Percentiles rank a stretch among this genome's conserved stretches.
phyloP scores from a whole-genome alignment of 2,113 vertebrate genomes.

The Baryphthengus martii region DNA sequence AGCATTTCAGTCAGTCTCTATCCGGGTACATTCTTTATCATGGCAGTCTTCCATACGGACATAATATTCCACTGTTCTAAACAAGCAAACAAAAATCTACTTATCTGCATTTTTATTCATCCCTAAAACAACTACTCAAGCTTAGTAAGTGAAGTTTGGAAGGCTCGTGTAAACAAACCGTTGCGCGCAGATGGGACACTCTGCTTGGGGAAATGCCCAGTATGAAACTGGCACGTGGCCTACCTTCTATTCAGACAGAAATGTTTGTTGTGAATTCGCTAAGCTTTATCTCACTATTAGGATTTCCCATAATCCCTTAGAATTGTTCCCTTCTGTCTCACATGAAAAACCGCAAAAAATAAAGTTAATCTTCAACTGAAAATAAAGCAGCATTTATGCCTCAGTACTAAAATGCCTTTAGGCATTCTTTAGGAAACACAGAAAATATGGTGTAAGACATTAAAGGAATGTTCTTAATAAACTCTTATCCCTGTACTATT shows the following conservation, averaged over 20 bases:
- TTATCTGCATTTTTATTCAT: neutral
- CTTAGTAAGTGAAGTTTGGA: neutral
- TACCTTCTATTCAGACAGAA: conserved; percentile 28
- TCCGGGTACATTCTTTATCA: neutral
- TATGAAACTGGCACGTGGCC: neutral
- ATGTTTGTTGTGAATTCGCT: conserved; percentile 39
- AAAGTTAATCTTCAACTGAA: conserved; percentile 44
- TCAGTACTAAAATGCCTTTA: neutral
- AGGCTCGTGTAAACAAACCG: neutral
- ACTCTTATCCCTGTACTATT: neutral
- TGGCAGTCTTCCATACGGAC: neutral
- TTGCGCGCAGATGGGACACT: neutral
- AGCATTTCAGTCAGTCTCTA: neutral
- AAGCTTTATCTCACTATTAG: conserved; percentile 43
- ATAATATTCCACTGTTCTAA: neutral
- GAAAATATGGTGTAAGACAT: neutral
- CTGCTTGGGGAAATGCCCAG: conserved; percentile 37
- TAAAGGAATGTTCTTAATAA: neutral
- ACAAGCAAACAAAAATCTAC: neutral
- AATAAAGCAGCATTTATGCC: conserved; percentile 14
- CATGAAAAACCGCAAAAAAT: neutral
- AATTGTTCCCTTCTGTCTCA: conserved; percentile 29
- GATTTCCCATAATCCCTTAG: conserved; percentile 29
- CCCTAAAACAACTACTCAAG: neutral
- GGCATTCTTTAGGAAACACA: neutral